Conservation (phyloP, 1,140 invertebrate genomes). For the Papilio aristodemus region DNA sequence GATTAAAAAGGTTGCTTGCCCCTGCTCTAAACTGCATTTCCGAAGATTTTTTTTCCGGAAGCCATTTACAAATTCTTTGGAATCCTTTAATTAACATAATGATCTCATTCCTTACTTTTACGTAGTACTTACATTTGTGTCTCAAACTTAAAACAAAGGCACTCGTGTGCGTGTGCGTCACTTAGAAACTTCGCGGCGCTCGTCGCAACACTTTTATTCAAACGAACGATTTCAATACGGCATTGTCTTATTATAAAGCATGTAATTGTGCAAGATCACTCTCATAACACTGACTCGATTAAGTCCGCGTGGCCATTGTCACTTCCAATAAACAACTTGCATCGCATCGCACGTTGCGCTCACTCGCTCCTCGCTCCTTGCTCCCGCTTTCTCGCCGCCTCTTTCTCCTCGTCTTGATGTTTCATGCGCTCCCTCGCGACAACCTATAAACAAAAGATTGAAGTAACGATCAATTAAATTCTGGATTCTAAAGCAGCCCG, state of each 20-base stretch:
- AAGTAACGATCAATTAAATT: no score
- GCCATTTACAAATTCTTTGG: no score
- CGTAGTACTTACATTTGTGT: neutral
- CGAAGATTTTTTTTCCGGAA: no score
- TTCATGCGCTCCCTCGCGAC: no score
- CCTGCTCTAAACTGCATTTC: no score
- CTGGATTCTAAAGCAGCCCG: no score
- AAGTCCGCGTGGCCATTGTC: conserved; percentile 3
- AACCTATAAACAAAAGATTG: no score
- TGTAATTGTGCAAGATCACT: conserved; percentile 30
- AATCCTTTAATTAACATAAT: neutral
- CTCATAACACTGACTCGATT: conserved; percentile 31
- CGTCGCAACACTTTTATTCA: conserved; percentile 18
- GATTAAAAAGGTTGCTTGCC: no score
- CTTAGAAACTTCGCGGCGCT: conserved; percentile 5
- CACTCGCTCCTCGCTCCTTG: no score
- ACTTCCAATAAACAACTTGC: neutral
- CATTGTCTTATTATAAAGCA: conserved; percentile 29
- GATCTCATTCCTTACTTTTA: conserved; percentile 9
- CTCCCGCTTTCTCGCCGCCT: no score
- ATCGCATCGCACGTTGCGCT: neutral
- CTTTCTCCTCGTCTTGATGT: no score
- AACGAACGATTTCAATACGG: conserved; percentile 30
- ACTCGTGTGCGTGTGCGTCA: neutral
- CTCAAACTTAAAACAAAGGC: neutral